Conservation (phyloP, 2,888 invertebrate genomes). For the Bellardia pandia region DNA sequence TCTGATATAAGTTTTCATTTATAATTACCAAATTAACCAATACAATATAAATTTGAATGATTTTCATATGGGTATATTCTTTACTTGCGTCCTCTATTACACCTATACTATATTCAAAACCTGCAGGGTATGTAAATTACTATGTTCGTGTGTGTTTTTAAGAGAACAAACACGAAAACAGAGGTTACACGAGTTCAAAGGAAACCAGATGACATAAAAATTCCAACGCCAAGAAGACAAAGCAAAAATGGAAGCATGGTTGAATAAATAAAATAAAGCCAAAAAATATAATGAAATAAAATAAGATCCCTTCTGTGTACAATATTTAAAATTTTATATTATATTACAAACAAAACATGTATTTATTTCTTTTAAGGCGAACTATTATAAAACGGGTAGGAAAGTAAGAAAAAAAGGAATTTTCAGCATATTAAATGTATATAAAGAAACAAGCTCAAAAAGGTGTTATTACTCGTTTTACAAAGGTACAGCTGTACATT, state of each 20-base stretch:
- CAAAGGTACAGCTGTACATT: constrained; percentile 16
- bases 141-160: neutral
- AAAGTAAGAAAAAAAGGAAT: constrained; percentile 34
- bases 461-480: constrained; percentile 63
- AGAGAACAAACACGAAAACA: constrained; percentile 4
- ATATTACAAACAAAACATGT: neutral
- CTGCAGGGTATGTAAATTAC: neutral
- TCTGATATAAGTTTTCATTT: too few species aligned
- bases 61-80: too few species aligned
- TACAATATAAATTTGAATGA: too few species aligned
- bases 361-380: neutral
- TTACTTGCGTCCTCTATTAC: too few species aligned
- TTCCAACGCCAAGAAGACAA: neutral
- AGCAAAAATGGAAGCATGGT: constrained; percentile 20
- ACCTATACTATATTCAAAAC: too few species aligned
- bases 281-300: neutral
- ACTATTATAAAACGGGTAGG: neutral
- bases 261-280: neutral
- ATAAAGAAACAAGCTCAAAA: neutral
- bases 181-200: constrained; percentile 67
- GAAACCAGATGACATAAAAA: constrained; percentile 66
- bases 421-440: constrained; percentile 44
- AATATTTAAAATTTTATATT: constrained; percentile 29
- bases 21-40: too few species aligned
- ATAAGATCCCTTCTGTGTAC: constrained; percentile 24